Evolutionary conservation across 1,140 invertebrate species (phyloP).

Genomic region (Stenopsyche tienmushanensis): DNA sequence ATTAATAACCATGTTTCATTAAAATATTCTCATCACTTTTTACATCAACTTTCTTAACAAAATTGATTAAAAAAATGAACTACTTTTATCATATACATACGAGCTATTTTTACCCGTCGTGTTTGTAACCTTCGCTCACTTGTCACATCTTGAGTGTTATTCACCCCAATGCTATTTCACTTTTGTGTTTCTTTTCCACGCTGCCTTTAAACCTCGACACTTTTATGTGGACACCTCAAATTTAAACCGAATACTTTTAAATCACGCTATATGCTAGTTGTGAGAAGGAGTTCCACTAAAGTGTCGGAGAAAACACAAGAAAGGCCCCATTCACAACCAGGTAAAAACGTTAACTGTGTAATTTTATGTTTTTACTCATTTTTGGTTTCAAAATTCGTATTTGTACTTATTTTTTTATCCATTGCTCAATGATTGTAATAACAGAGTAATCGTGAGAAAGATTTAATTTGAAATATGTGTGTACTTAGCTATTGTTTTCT

Average conservation of each 20-base stretch:
- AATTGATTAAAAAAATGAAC: too few species aligned
- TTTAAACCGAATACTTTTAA: background rate
- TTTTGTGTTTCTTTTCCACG: conserved; percentile 41
- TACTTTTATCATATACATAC: too few species aligned
- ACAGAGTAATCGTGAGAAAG: too few species aligned
- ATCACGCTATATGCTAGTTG: conserved; percentile 49
- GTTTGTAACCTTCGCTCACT: too few species aligned
- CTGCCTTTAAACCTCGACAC: conserved; percentile 31
- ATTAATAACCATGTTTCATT: too few species aligned
- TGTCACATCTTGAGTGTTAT: too few species aligned
- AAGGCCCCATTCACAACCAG: conserved; percentile 58
- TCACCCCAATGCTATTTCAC: conserved; percentile 18
- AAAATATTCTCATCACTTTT: too few species aligned
- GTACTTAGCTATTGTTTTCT: too few species aligned
- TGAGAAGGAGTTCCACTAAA: conserved; percentile 59
- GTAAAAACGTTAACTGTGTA: conserved; percentile 48
- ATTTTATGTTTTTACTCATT: conserved; percentile 11
- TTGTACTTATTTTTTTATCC: conserved; percentile 17
- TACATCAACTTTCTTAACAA: too few species aligned
- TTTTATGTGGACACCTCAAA: background rate
- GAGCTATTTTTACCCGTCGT: too few species aligned
- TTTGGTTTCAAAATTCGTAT: conserved; percentile 15
- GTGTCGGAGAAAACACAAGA: conserved; percentile 58
- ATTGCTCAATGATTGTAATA: too few species aligned
- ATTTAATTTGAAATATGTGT: too few species aligned